Evolutionary conservation across 2,888 invertebrate genomes (phyloP).

Genomic region (Limnephilus marmoratus): DNA sequence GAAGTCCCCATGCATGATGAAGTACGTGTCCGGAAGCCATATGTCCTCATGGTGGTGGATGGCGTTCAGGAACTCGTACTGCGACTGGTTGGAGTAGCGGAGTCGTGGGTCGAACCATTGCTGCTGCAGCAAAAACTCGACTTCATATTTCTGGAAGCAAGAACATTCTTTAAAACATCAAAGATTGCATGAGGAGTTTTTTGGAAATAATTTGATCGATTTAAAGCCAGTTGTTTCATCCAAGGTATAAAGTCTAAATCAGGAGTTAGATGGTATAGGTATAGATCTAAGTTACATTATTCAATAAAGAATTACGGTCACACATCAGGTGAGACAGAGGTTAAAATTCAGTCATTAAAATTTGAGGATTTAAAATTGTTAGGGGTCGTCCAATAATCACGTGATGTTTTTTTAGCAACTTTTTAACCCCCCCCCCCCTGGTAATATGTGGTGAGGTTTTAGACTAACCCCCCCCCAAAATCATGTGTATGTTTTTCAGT

Average conservation of each 20-base stretch:
- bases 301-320: not conserved
- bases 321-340: not conserved
- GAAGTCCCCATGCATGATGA: constrained; percentile 97
- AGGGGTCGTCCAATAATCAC: no score
- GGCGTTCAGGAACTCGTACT: constrained; percentile 93
- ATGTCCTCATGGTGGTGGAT: constrained; percentile 95
- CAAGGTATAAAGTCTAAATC: no score
- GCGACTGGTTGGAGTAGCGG: constrained; percentile 91
- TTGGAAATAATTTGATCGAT: not conserved
- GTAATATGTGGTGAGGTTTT: no score
- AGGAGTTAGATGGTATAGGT: no score
- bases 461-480: no score
- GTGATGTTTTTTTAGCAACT: no score
- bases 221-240: not conserved
- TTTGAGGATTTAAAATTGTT: not conserved
- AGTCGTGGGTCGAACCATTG: constrained; percentile 95
- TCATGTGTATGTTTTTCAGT: no score
- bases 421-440: no score
- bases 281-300: not conserved
- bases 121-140: constrained; percentile 94
- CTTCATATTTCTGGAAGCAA: constrained; percentile 91
- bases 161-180: not conserved
- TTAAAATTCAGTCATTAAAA: not conserved
- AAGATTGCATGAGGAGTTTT: not conserved
- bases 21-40: constrained; percentile 96